A percentile compares a stretch with the other conserved stretches of the same genome.
phyloP scores from a whole-genome alignment of 1,140 invertebrate species.

The Hylyphantes graminicola region DNA sequence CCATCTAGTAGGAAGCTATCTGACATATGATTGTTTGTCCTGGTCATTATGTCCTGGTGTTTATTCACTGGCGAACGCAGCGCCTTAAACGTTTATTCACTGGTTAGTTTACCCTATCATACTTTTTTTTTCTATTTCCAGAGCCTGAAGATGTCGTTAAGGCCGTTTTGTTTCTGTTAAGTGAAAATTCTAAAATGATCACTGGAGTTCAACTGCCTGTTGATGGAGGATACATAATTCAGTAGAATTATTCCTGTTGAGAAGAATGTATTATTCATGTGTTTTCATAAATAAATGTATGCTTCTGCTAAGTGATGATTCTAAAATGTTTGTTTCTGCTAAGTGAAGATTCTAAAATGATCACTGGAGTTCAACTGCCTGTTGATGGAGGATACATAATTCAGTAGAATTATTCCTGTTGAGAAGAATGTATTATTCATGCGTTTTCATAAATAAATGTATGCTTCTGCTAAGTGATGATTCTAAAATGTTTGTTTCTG shows the following conservation, averaged over 20 bases:
- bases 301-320: too few relatives aligned
- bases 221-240: slow-evolving; percentile 79
- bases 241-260: not conserved
- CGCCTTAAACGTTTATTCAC: too few relatives aligned
- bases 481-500: slow-evolving; percentile 81
- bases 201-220: slow-evolving; percentile 81
- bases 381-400: slow-evolving; percentile 82
- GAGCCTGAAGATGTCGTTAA: slow-evolving; percentile 89
- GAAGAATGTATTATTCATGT: not conserved
- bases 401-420: not conserved
- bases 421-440: not conserved
- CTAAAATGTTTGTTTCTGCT: slow-evolving; percentile 83
- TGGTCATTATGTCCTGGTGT: too few relatives aligned
- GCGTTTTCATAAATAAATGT: too few relatives aligned
- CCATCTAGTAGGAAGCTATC: too few relatives aligned
- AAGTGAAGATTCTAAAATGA: slow-evolving; percentile 83
- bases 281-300: too few relatives aligned
- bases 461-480: too few relatives aligned
- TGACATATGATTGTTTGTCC: too few relatives aligned
- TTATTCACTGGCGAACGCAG: too few relatives aligned
- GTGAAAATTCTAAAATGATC: slow-evolving; percentile 83
- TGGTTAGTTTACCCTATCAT: too few relatives aligned
- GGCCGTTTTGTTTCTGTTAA: slow-evolving; percentile 82
- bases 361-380: slow-evolving; percentile 80
- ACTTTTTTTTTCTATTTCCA: slow-evolving; percentile 1